phyloP scores from a whole-genome alignment of 2,888 invertebrate species.

The Hylaea fasciaria region DNA sequence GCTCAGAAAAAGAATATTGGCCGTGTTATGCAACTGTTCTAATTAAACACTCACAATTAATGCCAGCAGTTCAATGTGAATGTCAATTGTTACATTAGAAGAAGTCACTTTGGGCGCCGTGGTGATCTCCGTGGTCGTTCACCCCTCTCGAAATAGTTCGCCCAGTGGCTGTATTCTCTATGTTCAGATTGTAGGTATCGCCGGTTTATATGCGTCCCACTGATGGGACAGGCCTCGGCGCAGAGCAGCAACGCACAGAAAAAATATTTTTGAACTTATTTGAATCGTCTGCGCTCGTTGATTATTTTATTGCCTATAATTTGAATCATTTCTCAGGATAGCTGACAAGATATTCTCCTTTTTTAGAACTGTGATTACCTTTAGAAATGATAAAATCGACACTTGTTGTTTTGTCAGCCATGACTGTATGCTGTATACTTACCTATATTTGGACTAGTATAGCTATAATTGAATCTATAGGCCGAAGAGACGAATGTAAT shows the following conservation, averaged over 20 bases:
- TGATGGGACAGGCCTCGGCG: slow-evolving; percentile 20
- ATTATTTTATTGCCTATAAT: not conserved
- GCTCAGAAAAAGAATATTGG: slow-evolving; percentile 1
- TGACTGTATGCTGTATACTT: too few relatives aligned
- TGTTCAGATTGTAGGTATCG: slow-evolving; percentile 25
- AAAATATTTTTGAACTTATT: slow-evolving; percentile 2
- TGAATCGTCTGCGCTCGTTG: not conserved
- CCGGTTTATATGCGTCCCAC: slow-evolving; percentile 26
- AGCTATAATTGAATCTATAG: not conserved
- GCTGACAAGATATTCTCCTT: too few relatives aligned
- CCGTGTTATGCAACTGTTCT: slow-evolving; percentile 24
- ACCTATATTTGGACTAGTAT: too few relatives aligned
- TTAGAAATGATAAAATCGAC: too few relatives aligned
- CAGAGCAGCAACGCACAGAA: slow-evolving; percentile 1
- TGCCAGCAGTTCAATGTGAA: slow-evolving; percentile 41
- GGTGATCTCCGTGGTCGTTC: slow-evolving; percentile 39
- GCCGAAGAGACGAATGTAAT: not conserved
- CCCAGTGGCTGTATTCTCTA: slow-evolving; percentile 37
- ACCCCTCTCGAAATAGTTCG: slow-evolving; percentile 45
- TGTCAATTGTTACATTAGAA: slow-evolving; percentile 30
- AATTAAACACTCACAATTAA: slow-evolving; percentile 14
- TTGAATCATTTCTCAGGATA: not conserved
- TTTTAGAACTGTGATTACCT: too few relatives aligned
- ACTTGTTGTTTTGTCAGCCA: too few relatives aligned
- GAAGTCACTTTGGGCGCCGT: slow-evolving; percentile 37